Conservation (phyloP, 2,888 invertebrate genomes). For the Coelinius sp. region DNA sequence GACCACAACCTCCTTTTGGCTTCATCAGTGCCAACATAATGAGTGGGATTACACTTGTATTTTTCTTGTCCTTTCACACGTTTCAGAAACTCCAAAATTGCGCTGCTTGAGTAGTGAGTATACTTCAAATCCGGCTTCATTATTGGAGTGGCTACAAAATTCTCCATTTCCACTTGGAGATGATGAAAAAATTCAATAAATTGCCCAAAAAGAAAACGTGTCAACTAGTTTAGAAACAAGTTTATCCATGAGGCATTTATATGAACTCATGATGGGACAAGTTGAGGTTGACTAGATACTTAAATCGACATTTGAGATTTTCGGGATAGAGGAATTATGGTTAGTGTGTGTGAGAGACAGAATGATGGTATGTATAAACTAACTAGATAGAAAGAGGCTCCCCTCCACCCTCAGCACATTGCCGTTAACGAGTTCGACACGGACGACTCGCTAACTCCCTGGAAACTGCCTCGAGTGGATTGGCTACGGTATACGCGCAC, state of each 20-base stretch:
- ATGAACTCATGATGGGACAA: conserved; percentile 5
- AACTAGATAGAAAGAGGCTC: conserved; percentile 24
- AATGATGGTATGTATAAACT: conserved; percentile 24
- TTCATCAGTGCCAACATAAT: no score
- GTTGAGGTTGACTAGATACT: conserved; percentile 16
- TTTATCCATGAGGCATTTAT: background rate
- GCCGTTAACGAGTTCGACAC: conserved; percentile 63
- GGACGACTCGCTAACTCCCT: conserved; percentile 48
- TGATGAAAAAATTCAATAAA: no score
- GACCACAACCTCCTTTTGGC: no score
- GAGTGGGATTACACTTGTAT: no score
- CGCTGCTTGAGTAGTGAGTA: no score
- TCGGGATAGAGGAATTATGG: conserved; percentile 8
- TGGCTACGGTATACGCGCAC: conserved; percentile 17
- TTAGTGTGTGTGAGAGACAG: conserved; percentile 21
- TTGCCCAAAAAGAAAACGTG: background rate
- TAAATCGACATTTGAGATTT: background rate
- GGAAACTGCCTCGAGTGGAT: conserved; percentile 21
- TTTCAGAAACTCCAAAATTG: no score
- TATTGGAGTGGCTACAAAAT: no score
- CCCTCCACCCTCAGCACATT: conserved; percentile 45
- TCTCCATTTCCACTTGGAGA: no score
- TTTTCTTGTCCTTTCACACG: no score
- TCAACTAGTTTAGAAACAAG: conserved; percentile 8
- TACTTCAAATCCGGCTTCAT: no score